Base-by-base conservation (phyloP, 2,113 vertebrate species). In the Nothobranchius furzeri region DNA sequence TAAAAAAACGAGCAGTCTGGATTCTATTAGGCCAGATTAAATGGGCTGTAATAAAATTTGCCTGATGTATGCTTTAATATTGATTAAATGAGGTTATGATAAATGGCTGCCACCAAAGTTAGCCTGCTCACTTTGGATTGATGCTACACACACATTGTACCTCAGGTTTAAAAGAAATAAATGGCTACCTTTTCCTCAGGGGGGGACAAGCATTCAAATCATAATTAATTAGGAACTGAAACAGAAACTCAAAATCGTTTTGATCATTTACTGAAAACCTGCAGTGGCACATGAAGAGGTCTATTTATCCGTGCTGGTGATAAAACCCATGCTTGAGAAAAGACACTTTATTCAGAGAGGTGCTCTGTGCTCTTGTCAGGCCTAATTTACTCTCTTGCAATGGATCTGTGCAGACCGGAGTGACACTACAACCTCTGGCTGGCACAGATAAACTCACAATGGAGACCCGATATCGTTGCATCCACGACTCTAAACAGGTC, bases 361-460 rank as follows among this genome's bases (percentile, higher is more conserved):
- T 49, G 49, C 55, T 75, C 61, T 68, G 68, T 70, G 56, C 71
- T 78, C 65, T 66, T 79, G 80, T 85, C 79, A 76, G 60, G 70
- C 64, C 57, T 75, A 83, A 88, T 87, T 88, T 88, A 71, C 83
- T 85, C 71, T 66, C 69, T 56, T 45, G 75, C 81, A 64, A 63
- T 78, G 73, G 81, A 84, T 81, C 60, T 66, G 65, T 70, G 68
- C 64, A 75, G 51, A 60, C n/a, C 68, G 17, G 75, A 68, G 59
- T 83, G 81, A 78, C 70, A 79, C 57, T 13, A 75, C 74, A 77
- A 85, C 81, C 79, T 73, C 79, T 89, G 84, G 64, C 64, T 77
- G 75, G 45, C 13, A 6, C 53, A 82, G 84, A 87, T 83, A 87
- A 79, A 76, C 60, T 68, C 71, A 58, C 80, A 76, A 82, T 69